Evolutionary conservation across 2,797 vertebrate species (phyloP), one percentile per base, ranked within the genome.

Genomic region (Scarus forsteni): DNA sequence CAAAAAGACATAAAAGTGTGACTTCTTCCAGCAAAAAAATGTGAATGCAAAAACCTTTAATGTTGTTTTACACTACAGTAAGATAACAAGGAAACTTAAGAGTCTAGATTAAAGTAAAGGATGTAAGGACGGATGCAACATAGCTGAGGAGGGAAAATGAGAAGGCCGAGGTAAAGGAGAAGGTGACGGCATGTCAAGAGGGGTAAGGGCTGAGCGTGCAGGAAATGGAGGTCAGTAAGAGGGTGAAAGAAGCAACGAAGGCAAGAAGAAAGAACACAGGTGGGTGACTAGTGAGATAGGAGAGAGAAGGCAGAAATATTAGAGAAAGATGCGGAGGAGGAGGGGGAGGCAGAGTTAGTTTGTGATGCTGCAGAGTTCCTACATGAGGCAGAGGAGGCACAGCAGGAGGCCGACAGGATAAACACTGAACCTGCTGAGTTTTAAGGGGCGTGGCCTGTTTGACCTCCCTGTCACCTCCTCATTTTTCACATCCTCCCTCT

Each of bases 401-500:
- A 4, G 34, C 6, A 3, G 46, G 27, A 36, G 51, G 27, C 34
- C 36, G 27, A 27, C 10, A 1, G 34, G 70, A 62, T 61, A 53
- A 85, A 70, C 40, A 40, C 52, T 50, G 39, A 45, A 58, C 50
- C 73, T 73, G 45, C 64, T 18, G 52, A 35, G 59, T 59, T 70
- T 55, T 18, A 56, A 43, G 46, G 51, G 63, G 59, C 8, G 45
- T 16, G 44, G 54, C 27, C 59, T 39, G 13, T 15, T 50, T 72
- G 52, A 63, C 62, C 80, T 16, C 53, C 43, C 10, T 36, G 6
- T 1, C 59, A 12, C 62, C 43, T 15, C 49, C 53, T n/a, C 16
- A 34, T 34, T 51, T 27, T 34, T 51, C 27, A 34, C 19, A 51
- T 39, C 15, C 7, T 43, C 43, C 60, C 8, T 46, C 60, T 18